Evolutionary conservation across 1,140 invertebrate genomes (phyloP).

Genomic region (Oryzaephilus surinamensis): DNA sequence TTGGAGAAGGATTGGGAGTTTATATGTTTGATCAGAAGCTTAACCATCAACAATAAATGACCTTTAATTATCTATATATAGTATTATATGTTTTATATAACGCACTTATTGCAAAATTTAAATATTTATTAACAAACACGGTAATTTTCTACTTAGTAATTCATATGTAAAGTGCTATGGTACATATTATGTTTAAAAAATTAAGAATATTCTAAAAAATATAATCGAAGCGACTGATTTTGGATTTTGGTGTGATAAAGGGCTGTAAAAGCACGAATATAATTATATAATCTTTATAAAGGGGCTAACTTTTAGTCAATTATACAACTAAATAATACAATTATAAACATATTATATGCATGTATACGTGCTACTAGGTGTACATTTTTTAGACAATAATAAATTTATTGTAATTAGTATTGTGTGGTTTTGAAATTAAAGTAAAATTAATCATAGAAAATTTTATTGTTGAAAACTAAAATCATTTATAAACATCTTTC

Average conservation of each 20-base stretch:
- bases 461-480: too few relatives aligned
- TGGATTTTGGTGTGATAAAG: too few relatives aligned
- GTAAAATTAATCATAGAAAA: too few relatives aligned
- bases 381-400: constrained; percentile 4
- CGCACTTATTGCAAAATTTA: neutral
- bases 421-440: neutral
- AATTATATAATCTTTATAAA: too few relatives aligned
- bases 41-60: constrained; percentile 19
- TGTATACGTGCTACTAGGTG: too few relatives aligned
- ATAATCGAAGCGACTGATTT: too few relatives aligned
- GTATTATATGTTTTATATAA: neutral
- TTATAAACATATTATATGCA: too few relatives aligned
- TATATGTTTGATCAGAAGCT: constrained; percentile 63
- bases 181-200: neutral
- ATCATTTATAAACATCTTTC: too few relatives aligned
- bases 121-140: neutral
- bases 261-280: too few relatives aligned
- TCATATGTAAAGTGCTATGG: neutral
- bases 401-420: neutral
- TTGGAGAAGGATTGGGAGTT: constrained; percentile 61
- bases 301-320: too few relatives aligned
- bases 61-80: constrained; percentile 1
- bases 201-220: constrained; percentile 2
- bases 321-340: too few relatives aligned
- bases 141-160: constrained; percentile 1